Evolutionary conservation across 2,797 vertebrate species (phyloP).

Genomic region (Margarornis squamiger): DNA sequence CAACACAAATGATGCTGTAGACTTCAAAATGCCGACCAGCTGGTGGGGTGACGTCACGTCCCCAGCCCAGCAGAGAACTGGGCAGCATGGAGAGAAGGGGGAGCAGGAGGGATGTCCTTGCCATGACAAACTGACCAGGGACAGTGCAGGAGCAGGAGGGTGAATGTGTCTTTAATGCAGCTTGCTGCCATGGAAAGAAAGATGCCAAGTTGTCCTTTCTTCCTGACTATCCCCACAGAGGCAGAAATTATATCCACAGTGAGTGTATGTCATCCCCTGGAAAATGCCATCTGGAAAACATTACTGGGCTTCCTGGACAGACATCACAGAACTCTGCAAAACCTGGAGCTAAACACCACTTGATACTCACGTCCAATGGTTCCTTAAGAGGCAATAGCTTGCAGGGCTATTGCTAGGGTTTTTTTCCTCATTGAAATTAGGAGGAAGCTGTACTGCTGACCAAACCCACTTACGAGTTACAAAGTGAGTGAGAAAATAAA

Average conservation of each 20-base stretch:
- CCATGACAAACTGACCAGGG: background rate
- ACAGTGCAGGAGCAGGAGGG: background rate
- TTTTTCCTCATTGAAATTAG: background rate
- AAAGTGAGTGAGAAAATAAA: constrained; percentile 25
- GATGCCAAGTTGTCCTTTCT: background rate
- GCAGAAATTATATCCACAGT: background rate
- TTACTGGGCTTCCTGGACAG: constrained; percentile 9
- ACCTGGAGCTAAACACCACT: constrained; percentile 5
- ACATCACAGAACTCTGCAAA: constrained; percentile 22
- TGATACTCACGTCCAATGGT: constrained; percentile 6
- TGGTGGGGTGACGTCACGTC: background rate
- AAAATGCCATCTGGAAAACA: constrained; percentile 48
- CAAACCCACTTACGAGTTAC: background rate
- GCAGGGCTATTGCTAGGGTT: background rate
- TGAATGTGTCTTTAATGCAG: background rate
- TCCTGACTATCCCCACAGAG: background rate
- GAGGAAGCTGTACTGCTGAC: constrained; percentile 31
- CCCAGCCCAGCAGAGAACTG: background rate
- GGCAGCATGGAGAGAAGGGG: background rate
- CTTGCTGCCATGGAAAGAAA: background rate
- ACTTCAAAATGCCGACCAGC: background rate
- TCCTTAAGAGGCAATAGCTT: constrained; percentile 4
- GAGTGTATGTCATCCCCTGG: constrained; percentile 13
- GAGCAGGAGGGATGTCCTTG: background rate
- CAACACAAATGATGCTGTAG: background rate